Evolutionary conservation across 2,888 invertebrate species (phyloP), one percentile per base, ranked within the genome.

Genomic region (Yponomeuta sedellus): DNA sequence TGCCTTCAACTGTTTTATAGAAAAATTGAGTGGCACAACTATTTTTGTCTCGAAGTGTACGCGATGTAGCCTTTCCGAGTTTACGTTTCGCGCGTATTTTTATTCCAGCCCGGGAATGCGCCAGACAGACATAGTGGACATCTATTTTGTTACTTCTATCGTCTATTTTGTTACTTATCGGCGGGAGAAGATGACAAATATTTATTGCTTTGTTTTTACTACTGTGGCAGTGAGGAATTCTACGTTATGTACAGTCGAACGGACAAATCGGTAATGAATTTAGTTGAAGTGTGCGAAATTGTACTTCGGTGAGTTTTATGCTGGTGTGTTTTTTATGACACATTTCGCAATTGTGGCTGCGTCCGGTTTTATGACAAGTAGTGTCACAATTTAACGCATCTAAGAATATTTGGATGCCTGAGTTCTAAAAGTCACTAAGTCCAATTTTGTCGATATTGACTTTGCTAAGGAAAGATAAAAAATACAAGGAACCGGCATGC

Each of bases 81-180:
- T 58, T 19, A 58, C 58, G n/a, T 22, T 58, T 20, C 20, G 58
- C 58, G 22, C 58, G 58, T 58, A 20, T 58, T 58, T 58, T 58
- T 58, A 58, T 22, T 58, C 22, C 22, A 19, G 19, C 20, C 20
- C 58, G 22, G 58, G 58, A 19, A 19, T 58, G 12, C 58, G 20
- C 16, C 16, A 12, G 44, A 52, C 44, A 52, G 44, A 12, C 12
- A 52, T 52, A 1, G 44, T 16, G 16, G 44, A 12, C 5, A 16
- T 52, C 16, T 52, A 16, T 52, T 52, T 52, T 52, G 16, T 52
- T 52, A 52, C 16, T 52, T 52, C 16, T 52, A 52, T 52, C 44
- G 44, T 52, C 12, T 52, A 52, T 52, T 52, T 52, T 52, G 44
- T 52, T 52, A 52, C 44, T 52, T 52, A 52, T 52, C 44, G 16